Evolutionary conservation across 2,888 invertebrate genomes (phyloP), one percentile per base, ranked within the genome.

Genomic region (Sinodicranocentrus sp.): DNA sequence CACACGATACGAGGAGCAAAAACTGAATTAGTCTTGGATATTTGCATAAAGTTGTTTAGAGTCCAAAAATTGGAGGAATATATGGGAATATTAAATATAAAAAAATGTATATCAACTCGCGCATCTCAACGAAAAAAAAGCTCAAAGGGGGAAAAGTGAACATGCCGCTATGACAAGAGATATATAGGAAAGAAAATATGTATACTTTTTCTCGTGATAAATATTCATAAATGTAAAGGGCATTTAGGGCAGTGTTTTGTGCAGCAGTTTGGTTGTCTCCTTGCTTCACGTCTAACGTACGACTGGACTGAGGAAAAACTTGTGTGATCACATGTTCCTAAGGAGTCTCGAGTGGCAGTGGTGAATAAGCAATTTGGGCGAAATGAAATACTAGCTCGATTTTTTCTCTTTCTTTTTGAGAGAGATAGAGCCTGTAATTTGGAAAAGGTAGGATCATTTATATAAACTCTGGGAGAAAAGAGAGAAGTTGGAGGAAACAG

Each of bases 61-160:
- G 39, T 39, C 77, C 68, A 84, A 82, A 70, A 83, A 87, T 84
- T 87, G 43, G 25, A 52, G 71, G 21, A 79, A 79, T 59, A 71
- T 70, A 78, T 76, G 67, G 57, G 6, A 65, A 23, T 52, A 61
- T 43, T 61, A 70, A 44, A 70, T 25, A 79, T 28, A 5, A 59
- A 68, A 43, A 39, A 19, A 23, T 15, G 33, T 54, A 75, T 65
- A 39, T 65, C 17, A n/a, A n/a, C n/a, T n/a, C n/a, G n/a, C n/a
- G n/a, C 6, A 77, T 68, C 59, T 77, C 77, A 77, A 77, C 67
- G 77, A 15, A 67, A 78, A 48, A 70, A 71, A 79, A 54, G n/a
- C n/a, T n/a, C n/a, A n/a, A n/a, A n/a, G n/a, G n/a, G n/a, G n/a
- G n/a, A n/a, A n/a, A n/a, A n/a, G n/a, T n/a, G n/a, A n/a, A n/a